Evolutionary conservation across 2,797 vertebrate genomes (phyloP).

Genomic region (Percopsis omiscomaycus): DNA sequence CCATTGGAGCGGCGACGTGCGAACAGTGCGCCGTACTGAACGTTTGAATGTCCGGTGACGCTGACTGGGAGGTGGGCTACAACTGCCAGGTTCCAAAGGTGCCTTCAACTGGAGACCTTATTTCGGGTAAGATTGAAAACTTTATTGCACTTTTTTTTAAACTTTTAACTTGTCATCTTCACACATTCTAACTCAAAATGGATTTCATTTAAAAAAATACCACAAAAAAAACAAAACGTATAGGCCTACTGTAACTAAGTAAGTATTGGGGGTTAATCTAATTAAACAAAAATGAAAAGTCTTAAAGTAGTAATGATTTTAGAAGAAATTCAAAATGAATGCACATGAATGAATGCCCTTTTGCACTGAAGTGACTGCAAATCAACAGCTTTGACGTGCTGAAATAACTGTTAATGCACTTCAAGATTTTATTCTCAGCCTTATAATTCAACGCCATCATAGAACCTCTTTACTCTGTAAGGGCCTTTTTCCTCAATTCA

Average conservation of each 20-base stretch:
- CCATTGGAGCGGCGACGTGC: constrained; percentile 41
- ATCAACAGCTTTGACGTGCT: too few species aligned
- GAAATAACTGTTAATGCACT: too few species aligned
- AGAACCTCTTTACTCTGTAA: not conserved
- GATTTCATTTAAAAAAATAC: not conserved
- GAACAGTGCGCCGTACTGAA: constrained; percentile 37
- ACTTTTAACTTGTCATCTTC: constrained; percentile 1
- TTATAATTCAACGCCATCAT: not conserved
- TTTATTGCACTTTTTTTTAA: constrained; percentile 1
- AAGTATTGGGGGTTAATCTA: too few species aligned
- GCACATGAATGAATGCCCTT: too few species aligned
- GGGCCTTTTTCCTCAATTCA: constrained; percentile 1
- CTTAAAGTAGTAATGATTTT: too few species aligned
- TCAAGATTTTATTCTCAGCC: too few species aligned
- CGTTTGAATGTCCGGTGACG: constrained; percentile 27
- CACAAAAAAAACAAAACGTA: too few species aligned
- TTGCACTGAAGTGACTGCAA: too few species aligned
- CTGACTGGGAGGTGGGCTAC: constrained; percentile 31
- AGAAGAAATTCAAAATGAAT: too few species aligned
- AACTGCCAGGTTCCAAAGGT: constrained; percentile 42
- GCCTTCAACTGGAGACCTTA: constrained; percentile 27
- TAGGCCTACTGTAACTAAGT: too few species aligned
- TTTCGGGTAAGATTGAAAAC: constrained; percentile 65
- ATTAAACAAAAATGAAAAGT: too few species aligned
- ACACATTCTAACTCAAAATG: not conserved